Evolutionary conservation across 2,888 invertebrate species (phyloP), one percentile per base, ranked within the genome.

Genomic region (Andrena camellia): DNA sequence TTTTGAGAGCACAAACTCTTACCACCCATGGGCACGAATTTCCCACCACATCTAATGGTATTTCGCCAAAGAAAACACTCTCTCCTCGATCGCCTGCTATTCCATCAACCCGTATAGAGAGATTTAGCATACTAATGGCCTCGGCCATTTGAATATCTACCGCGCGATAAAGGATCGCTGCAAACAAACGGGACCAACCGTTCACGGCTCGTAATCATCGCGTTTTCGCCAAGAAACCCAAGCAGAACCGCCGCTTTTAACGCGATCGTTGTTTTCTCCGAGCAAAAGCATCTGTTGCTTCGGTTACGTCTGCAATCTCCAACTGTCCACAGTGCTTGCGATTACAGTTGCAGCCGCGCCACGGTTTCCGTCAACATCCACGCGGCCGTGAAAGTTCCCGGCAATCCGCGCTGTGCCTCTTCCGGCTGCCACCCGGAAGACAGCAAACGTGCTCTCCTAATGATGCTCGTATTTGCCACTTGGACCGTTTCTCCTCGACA

Each of bases 151-250:
- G 76, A 83, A 74, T 71, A 48, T 42, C 71, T 54, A 10, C 10
- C 48, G 35, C 23, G 42, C 64, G 70, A 57, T 57, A 48, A 42
- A 59, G 8, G 73, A 26, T 10, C 54, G 33, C 29, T 62, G 13
- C 67, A 42, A 71, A 29, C 26, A 23, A 60, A 69, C 31, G 59
- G 33, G 29, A 81, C 60, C n/a, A 64, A 64, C 31, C 17, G 60
- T 70, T 75, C 64, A 77, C 68, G 68, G 63, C 20, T 6, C 50
- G 66, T 59, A 64, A 64, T 17, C 20, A 86, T 87, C 77, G 87
- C 87, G 84, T 87, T 84, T 26, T 10, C 26, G 2, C 23, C 29
- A 78, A 48, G 86, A 87, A 77, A 86, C 81, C 62, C 23, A 23
- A 20, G 62, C 23, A 67, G 78, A 73, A 74, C 50, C 52, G 42